Base-by-base conservation (phyloP, 2,888 invertebrate genomes). In the Apodemia mormo region DNA sequence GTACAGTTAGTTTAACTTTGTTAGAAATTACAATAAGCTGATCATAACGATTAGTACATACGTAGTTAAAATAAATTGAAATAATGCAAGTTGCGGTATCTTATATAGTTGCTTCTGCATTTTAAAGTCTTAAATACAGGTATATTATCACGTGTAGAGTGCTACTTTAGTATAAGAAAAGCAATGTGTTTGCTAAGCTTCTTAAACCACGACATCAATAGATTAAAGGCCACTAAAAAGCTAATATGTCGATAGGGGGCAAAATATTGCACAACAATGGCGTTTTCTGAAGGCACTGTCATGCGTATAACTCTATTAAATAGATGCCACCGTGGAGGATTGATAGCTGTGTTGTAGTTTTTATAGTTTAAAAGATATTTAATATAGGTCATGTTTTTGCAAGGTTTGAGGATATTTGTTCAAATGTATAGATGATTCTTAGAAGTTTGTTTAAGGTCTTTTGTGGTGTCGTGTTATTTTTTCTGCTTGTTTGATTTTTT, bases 271-370 rank as follows among this genome's bases (percentile, higher is more conserved):
- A 78, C 85, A 90, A 92, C 90, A 91, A 90, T 87, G 73, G 73
- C 71, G 76, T 61, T 81, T 87, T 85, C 78, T 83, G 75, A 75
- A 78, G 71, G 80, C 81, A 84, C 81, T 84, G 85, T 86, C 87
- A 88, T 81, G 87, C 87, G 87, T 88, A 81, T 90, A 89, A 92
- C 82, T 81, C 82, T 87, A 89, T 92, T 90, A 90, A 85, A 84
- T 80, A 80, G 79, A 78, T 83, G 77, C 80, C 78, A 83, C 87
- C 87, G 83, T 88, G 82, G 83, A 89, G 81, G 90, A 91, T 89
- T 83, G 91, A 91, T 92, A 82, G 85, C 80, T 70, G 74, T 70
- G 58, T 58, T 58, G 58, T 29, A 30, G 58, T 73, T 71, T 70
- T 70, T 67, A 54, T 45, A 45, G 45, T 56, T 52, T 66, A 65